A percentile compares a stretch with the other conserved stretches of the same genome.
Evolutionary conservation across 1,140 invertebrate species (phyloP).

Genomic region (Oryctes rhinoceros): DNA sequence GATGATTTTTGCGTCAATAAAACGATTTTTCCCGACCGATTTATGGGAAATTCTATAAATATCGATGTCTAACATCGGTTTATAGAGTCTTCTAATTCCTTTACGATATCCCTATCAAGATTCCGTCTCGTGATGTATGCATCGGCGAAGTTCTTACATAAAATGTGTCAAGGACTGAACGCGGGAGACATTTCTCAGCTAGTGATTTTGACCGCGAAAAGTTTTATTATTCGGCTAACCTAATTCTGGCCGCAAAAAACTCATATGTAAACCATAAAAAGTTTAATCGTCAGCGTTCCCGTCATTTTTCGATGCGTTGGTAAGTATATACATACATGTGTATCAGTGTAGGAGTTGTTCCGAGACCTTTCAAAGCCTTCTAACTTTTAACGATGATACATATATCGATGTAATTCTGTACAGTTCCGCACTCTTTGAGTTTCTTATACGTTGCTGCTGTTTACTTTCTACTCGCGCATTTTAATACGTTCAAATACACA

Average conservation of each 20-base stretch:
- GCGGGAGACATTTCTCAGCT: slow-evolving; percentile 24
- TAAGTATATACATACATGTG: not conserved
- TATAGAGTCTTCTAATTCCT: not conserved
- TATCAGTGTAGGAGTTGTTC: too few relatives aligned
- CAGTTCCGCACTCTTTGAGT: too few relatives aligned
- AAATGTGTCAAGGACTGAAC: slow-evolving; percentile 12
- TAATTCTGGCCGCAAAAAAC: not conserved
- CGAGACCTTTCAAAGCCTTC: too few relatives aligned
- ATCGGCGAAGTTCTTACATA: not conserved
- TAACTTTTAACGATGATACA: too few relatives aligned
- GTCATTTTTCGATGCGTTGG: not conserved
- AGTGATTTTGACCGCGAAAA: slow-evolving; percentile 12
- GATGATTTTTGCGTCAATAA: not conserved
- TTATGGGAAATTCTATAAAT: too few relatives aligned
- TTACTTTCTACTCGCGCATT: too few relatives aligned
- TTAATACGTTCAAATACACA: too few relatives aligned
- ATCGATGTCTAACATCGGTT: too few relatives aligned
- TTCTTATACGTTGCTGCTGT: too few relatives aligned
- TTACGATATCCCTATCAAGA: not conserved
- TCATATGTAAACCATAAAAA: not conserved
- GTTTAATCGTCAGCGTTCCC: not conserved
- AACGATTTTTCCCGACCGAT: too few relatives aligned
- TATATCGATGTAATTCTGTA: too few relatives aligned
- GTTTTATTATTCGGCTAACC: slow-evolving; percentile 9
- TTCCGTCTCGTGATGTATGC: not conserved